These are phyloP conservation scores for Chrysochloris asiatica DNA, from an alignment of 2,113 vertebrate genomes.

Conservation along the genomic window DNA sequence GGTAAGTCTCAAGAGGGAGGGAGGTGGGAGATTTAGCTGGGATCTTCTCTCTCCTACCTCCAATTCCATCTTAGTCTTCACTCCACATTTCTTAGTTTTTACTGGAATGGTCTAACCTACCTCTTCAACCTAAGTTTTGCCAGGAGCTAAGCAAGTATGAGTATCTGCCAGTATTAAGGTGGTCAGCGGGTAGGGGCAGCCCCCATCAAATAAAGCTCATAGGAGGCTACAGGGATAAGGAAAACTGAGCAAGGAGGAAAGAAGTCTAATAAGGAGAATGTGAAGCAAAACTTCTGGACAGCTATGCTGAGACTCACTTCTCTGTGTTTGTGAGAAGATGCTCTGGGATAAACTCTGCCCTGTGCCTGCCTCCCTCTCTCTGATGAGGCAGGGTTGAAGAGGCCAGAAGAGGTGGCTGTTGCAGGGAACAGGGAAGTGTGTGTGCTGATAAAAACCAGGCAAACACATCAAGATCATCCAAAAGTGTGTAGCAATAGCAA, in stretches of 20 bases:
- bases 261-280: background rate
- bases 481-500: rapidly evolving
- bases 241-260: background rate
- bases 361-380: background rate
- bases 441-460: background rate
- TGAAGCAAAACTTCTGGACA: too few relatives aligned
- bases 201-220: background rate
- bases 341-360: rapidly evolving
- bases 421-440: background rate
- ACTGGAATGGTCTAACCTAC: background rate
- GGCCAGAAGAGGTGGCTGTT: too few relatives aligned
- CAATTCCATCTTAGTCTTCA: background rate
- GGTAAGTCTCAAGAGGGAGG: too few relatives aligned
- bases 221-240: background rate
- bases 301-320: background rate
- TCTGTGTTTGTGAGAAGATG: background rate
- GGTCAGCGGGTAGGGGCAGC: background rate
- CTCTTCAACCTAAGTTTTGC: background rate
- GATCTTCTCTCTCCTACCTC: background rate
- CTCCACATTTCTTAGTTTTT: background rate
- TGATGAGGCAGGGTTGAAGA: background rate
- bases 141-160: background rate
- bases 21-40: background rate
- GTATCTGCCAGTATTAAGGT: background rate
- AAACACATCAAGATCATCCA: rapidly evolving